Percentiles rank a stretch among this genome's conserved stretches.
phyloP scores from a whole-genome alignment of 2,888 invertebrate species.

The Allygus modestus region DNA sequence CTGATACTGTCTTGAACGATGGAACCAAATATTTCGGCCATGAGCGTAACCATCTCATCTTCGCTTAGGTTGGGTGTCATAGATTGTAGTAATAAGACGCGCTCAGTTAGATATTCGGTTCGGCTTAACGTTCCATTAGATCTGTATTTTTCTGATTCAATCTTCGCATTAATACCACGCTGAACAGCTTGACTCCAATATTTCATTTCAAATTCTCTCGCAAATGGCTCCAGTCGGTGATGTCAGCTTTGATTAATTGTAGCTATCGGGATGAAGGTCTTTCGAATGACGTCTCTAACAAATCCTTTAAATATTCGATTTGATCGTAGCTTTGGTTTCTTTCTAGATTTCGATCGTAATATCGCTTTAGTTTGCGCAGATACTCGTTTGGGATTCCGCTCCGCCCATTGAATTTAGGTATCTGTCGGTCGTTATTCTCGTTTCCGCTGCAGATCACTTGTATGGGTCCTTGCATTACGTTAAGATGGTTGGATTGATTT shows the following conservation, averaged over 20 bases:
- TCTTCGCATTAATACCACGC: not conserved
- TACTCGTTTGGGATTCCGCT: not conserved
- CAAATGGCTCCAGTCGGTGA: not conserved
- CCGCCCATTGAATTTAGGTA: not conserved
- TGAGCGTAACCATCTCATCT: not conserved
- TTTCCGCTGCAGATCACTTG: not conserved
- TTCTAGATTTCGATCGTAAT: not conserved
- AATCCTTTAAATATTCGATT: not conserved
- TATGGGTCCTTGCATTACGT: not conserved
- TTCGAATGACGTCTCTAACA: not conserved
- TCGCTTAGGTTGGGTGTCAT: not conserved
- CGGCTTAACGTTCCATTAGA: not conserved
- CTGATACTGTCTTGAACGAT: not conserved
- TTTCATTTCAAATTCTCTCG: not conserved
- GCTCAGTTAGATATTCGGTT: not conserved
- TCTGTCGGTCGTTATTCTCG: not conserved
- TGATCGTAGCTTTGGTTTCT: not conserved
- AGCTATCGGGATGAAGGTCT: not conserved
- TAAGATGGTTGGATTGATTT: too few relatives aligned
- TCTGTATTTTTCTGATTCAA: not conserved
- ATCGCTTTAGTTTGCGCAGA: not conserved
- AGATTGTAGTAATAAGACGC: not conserved
- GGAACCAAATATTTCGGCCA: not conserved
- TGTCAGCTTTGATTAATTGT: not conserved
- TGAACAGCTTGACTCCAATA: not conserved